Evolutionary conservation across 92 coral and sea anemone genomes (phyloP), one percentile per base, ranked within the genome.

Genomic region (Epizoanthus stellaris): DNA sequence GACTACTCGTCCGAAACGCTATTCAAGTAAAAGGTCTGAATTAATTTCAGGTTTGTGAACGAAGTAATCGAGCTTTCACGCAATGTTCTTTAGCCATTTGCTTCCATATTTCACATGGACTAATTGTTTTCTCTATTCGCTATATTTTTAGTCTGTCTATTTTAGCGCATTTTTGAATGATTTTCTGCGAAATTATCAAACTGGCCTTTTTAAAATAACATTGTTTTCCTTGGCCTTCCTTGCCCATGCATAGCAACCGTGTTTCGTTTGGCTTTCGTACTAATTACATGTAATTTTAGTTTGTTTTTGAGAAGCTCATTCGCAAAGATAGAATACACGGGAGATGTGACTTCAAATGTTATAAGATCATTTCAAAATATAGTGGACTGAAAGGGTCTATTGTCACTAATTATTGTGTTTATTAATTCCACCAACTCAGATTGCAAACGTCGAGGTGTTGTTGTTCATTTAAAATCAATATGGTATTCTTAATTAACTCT

Each of bases 1-100:
- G 80, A 54, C 42, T 11, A 54, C 4, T 75, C 64, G 61, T 34
- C 80, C 62, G 64, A 75, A 54, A 75, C 80, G 65, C 80, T 23
- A 56, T 75, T 75, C 80, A 54, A 74, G 57, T 52, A 23, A 15
- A 36, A 34, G 16, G 12, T 16, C 43, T 25, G 71, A 36, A 38
- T 68, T 4, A 16, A 14, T 30, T n/a, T 36, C 72, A 5, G 8
- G 6, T 68, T 19, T 14, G 45, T 34, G 3, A 13, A 19, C 39
- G 34, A 68, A 68, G 20, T 5, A 1, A 14, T 68, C n/a, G 8
- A 15, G 15, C 2, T 14, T 38, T 23, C 3, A 64, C 6, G 36
- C 40, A 64, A 8, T 38, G 2, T 5, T 9, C 23, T 64, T 64
- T 30, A 6, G 34, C 30, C 2, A 49, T 49, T 49, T 49, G 9